A percentile compares a stretch with the other conserved stretches of the same genome.
Conservation (phyloP, 2,113 vertebrate species). For the Sylvietta virens region DNA sequence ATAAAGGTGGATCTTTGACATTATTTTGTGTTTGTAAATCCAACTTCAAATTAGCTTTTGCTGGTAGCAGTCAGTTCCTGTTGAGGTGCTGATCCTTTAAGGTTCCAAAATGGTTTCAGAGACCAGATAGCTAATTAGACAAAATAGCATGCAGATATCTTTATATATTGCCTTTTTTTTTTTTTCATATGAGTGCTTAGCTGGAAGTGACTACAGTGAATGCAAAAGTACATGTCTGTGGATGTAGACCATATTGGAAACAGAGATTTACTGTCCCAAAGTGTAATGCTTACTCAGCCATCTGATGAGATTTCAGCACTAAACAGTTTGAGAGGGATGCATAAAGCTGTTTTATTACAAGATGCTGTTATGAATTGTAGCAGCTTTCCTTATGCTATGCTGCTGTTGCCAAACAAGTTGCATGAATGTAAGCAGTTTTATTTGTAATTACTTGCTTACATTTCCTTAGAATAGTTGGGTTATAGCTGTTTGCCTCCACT, state of each 20-base stretch:
- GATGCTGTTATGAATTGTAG: slow-evolving; percentile 80
- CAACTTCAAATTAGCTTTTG: not conserved
- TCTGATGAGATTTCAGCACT: slow-evolving; percentile 76
- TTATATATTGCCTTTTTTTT: slow-evolving; percentile 41
- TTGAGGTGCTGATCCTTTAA: not conserved
- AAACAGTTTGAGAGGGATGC: slow-evolving; percentile 77
- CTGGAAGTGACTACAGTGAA: slow-evolving; percentile 69
- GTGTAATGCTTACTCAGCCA: slow-evolving; percentile 81
- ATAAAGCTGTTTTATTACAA: slow-evolving; percentile 80
- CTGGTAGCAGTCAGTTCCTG: not conserved
- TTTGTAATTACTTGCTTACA: slow-evolving; percentile 75
- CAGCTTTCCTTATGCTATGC: slow-evolving; percentile 76
- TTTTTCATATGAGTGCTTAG: slow-evolving; percentile 51
- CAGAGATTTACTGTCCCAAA: slow-evolving; percentile 79
- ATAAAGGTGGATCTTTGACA: not conserved
- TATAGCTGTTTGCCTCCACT: slow-evolving; percentile 43
- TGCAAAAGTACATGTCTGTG: slow-evolving; percentile 63
- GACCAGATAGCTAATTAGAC: slow-evolving; percentile 43
- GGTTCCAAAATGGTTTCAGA: not conserved
- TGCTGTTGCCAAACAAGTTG: slow-evolving; percentile 76
- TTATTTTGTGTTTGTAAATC: not conserved
- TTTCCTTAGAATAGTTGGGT: slow-evolving; percentile 63
- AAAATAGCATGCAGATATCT: slow-evolving; percentile 67
- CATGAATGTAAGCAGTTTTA: slow-evolving; percentile 74
- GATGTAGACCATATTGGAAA: slow-evolving; percentile 78